Percentiles rank a stretch among this genome's conserved stretches.
These are phyloP conservation scores for Merodon equestris DNA, from an alignment of 2,888 invertebrate species.

Conservation along the genomic window DNA sequence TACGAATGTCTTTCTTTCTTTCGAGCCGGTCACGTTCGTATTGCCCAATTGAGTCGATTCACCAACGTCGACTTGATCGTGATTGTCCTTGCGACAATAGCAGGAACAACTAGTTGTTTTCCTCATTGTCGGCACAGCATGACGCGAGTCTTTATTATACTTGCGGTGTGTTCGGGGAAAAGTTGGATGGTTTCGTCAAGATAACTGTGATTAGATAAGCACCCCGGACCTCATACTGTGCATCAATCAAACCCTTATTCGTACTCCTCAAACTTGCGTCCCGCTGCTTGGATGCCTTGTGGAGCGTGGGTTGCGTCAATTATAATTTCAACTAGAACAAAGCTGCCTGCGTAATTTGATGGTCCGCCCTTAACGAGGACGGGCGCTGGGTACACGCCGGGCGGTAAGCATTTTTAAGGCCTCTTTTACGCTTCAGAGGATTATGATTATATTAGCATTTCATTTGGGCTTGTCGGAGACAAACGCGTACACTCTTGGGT, in stretches of 20 bases:
- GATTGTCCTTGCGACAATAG: conserved; percentile 24
- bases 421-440: conserved; percentile 50
- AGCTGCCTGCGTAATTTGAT: conserved; percentile 14
- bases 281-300: background rate
- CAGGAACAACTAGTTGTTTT: background rate
- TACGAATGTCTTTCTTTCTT: conserved; percentile 24
- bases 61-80: conserved; percentile 50
- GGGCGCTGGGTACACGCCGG: background rate
- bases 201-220: conserved; percentile 41
- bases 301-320: conserved; percentile 28
- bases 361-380: conserved; percentile 1
- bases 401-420: conserved; percentile 14
- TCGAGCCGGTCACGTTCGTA: conserved; percentile 51
- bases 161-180: background rate
- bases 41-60: conserved; percentile 47
- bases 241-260: too few relatives aligned
- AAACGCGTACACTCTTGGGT: conserved; percentile 16
- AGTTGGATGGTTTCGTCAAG: conserved; percentile 12
- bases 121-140: background rate
- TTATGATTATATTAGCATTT: conserved; percentile 56
- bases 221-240: background rate
- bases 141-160: background rate
- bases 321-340: conserved; percentile 44
- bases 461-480: conserved; percentile 3
- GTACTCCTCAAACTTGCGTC: background rate